These are phyloP conservation scores for Chymomyza costata DNA, from an alignment of 1,140 invertebrate species.

Conservation along the genomic window DNA sequence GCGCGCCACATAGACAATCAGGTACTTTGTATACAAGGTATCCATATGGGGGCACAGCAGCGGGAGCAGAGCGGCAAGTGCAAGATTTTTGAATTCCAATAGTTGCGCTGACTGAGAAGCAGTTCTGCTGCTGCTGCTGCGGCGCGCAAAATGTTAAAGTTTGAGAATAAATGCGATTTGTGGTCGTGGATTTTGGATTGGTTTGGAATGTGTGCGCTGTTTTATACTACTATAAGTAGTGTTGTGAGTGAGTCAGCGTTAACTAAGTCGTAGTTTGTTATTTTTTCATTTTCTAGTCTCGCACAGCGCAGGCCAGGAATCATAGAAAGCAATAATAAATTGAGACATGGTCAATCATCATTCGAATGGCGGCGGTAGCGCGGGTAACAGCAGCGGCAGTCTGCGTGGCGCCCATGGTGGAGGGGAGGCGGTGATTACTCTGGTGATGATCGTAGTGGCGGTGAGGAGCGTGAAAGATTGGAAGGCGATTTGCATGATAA, in stretches of 20 bases:
- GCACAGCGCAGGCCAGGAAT: background rate
- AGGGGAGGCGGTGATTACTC: conserved; percentile 63
- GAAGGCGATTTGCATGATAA: conserved; percentile 77
- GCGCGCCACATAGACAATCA: conserved; percentile 33
- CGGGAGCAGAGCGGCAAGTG: conserved; percentile 11
- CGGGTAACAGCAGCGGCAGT: conserved; percentile 55
- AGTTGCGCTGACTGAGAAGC: too few species aligned
- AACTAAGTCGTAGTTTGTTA: background rate
- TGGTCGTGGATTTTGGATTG: conserved; percentile 15
- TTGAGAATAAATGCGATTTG: conserved; percentile 64
- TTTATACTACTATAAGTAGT: conserved; percentile 21
- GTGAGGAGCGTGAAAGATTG: conserved; percentile 60
- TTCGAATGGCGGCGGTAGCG: conserved; percentile 59
- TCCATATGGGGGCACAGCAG: too few species aligned
- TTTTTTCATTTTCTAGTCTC: conserved; percentile 8
- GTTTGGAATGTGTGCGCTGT: conserved; percentile 26
- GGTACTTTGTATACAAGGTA: conserved; percentile 9
- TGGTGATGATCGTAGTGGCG: conserved; percentile 67
- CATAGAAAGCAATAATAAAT: conserved; percentile 4
- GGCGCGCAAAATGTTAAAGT: conserved; percentile 64
- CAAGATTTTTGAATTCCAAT: conserved; percentile 66
- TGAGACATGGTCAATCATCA: conserved; percentile 60
- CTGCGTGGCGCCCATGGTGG: conserved; percentile 30
- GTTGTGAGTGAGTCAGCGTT: conserved; percentile 40
- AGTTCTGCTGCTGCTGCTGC: too few species aligned